Conservation (phyloP, 2,113 vertebrate species). For the Phalacrocorax pelagicus region DNA sequence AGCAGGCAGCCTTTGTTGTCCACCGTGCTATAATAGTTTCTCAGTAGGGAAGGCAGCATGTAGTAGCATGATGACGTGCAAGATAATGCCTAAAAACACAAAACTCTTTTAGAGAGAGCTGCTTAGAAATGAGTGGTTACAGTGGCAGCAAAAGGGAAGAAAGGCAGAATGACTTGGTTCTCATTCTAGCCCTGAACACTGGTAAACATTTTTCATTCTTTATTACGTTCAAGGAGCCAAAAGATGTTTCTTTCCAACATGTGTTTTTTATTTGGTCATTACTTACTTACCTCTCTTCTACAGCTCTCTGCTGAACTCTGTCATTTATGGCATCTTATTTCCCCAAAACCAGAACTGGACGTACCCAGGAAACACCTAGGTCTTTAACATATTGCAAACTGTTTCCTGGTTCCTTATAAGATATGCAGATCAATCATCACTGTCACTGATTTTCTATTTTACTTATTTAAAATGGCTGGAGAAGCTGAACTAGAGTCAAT, state of each 20-base stretch:
- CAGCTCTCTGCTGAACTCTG: neutral
- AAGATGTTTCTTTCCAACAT: neutral
- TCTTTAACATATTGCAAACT: neutral
- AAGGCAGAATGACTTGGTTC: neutral
- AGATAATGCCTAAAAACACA: conserved; percentile 34
- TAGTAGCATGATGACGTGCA: neutral
- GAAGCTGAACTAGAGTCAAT: neutral
- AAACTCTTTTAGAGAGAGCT: neutral
- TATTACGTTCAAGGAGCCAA: neutral
- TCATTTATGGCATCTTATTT: neutral
- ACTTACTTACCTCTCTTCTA: neutral
- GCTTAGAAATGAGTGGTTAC: neutral
- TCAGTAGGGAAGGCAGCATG: conserved; percentile 30
- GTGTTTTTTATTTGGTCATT: neutral
- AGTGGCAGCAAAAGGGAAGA: neutral
- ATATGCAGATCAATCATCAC: neutral
- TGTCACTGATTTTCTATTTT: neutral
- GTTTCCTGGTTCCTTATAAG: neutral
- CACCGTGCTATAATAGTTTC: neutral
- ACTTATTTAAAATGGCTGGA: neutral
- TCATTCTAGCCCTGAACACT: neutral
- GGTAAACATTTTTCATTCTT: neutral
- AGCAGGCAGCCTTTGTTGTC: conserved; percentile 17
- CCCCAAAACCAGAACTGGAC: neutral
- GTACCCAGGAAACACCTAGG: neutral